Conservation (phyloP, 2,113 vertebrate species). For the Bolborhynchus lineola region DNA sequence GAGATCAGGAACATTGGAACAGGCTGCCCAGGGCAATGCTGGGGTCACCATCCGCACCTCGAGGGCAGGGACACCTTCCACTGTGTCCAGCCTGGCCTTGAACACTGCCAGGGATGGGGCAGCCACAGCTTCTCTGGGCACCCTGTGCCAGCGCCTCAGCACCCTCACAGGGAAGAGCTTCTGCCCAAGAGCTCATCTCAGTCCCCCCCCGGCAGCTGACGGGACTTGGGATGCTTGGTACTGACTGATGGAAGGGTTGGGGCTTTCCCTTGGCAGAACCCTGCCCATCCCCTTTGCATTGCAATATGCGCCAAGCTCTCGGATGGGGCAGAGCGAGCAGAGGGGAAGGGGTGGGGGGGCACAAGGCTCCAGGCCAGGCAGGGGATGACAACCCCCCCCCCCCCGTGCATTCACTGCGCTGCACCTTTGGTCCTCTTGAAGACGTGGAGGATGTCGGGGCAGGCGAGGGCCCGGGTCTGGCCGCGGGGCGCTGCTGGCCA, state of each 20-base stretch:
- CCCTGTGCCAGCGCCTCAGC: too few relatives aligned
- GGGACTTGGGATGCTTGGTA: not conserved
- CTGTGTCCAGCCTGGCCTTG: not conserved
- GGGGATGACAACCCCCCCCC: not conserved
- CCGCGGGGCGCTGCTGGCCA: conserved; percentile 35
- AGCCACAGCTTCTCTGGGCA: too few relatives aligned
- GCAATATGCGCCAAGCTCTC: not conserved
- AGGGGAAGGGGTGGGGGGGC: not conserved
- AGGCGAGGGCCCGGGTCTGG: conserved; percentile 9
- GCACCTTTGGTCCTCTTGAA: conserved; percentile 58
- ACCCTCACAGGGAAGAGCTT: too few relatives aligned
- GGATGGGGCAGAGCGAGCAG: not conserved
- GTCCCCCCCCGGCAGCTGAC: not conserved
- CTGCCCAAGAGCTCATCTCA: not conserved
- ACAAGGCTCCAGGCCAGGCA: not conserved
- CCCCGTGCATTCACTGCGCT: not conserved
- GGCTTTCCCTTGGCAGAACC: not conserved
- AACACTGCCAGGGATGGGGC: not conserved
- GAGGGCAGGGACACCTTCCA: not conserved
- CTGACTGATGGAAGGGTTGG: not conserved
- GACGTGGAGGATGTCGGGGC: conserved; percentile 30
- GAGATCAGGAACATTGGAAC: not conserved
- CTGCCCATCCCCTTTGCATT: rapidly evolving
- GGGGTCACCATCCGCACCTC: not conserved
- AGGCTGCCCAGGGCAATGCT: not conserved